Percentiles rank a stretch among this genome's conserved stretches.
These are phyloP conservation scores for Abscondita cerata DNA, from an alignment of 2,888 invertebrate genomes.

Conservation along the genomic window DNA sequence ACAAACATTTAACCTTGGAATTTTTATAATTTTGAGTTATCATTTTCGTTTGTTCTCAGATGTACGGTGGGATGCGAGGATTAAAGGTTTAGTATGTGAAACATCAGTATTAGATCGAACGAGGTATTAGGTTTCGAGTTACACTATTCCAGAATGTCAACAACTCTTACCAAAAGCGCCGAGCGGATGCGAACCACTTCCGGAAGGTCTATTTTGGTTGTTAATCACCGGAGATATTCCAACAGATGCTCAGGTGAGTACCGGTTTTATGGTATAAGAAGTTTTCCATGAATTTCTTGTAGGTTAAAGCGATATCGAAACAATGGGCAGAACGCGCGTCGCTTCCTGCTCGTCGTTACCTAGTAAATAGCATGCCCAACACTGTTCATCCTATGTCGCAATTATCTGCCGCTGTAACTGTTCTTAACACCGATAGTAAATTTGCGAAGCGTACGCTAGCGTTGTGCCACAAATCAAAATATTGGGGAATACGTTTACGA, in stretches of 20 bases:
- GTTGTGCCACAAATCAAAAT: slow-evolving; percentile 88
- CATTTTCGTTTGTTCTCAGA: no score
- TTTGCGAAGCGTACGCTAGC: slow-evolving; percentile 87
- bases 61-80: slow-evolving; percentile 97
- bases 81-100: slow-evolving; percentile 93
- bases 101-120: slow-evolving; percentile 93
- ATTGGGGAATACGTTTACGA: slow-evolving; percentile 92
- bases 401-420: slow-evolving; percentile 89
- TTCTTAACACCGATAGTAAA: slow-evolving; percentile 89
- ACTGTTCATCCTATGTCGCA: slow-evolving; percentile 95
- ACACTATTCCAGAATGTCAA: slow-evolving; percentile 93
- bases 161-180: slow-evolving; percentile 82
- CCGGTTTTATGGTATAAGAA: not conserved
- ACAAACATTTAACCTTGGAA: no score
- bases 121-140: slow-evolving; percentile 95
- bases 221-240: slow-evolving; percentile 90
- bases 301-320: slow-evolving; percentile 75
- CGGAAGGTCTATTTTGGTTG: slow-evolving; percentile 94
- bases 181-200: slow-evolving; percentile 84
- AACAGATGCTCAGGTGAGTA: slow-evolving; percentile 73
- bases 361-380: slow-evolving; percentile 92
- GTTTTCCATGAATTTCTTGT: slow-evolving; percentile 14
- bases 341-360: slow-evolving; percentile 89
- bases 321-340: slow-evolving; percentile 91
- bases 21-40: no score